A percentile compares a stretch with the other conserved stretches of the same genome.
Conservation (phyloP, 1,140 invertebrate genomes). For the Arctopsyche grandis region DNA sequence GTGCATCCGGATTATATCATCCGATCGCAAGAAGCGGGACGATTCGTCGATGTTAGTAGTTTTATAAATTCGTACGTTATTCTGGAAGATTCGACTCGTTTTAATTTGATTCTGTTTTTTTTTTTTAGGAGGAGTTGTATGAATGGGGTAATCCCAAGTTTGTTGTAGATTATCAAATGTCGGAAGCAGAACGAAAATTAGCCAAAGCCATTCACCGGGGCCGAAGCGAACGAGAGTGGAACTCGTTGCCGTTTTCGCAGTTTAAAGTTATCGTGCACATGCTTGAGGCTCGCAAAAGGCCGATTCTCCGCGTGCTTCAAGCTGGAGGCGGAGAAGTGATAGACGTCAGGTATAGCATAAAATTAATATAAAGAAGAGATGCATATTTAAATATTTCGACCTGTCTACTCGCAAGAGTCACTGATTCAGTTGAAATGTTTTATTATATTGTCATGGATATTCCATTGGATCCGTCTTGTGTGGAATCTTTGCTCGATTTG, state of each 20-base stretch:
- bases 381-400: too few relatives aligned
- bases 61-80: background rate
- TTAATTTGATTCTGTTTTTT: conserved; percentile 16
- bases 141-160: conserved; percentile 80
- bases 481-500: too few relatives aligned
- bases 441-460: too few relatives aligned
- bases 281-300: conserved; percentile 69
- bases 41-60: conserved; percentile 73
- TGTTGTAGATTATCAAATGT: conserved; percentile 64
- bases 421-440: too few relatives aligned
- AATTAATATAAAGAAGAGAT: too few relatives aligned
- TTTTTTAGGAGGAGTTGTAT: conserved; percentile 76
- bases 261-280: conserved; percentile 78
- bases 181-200: conserved; percentile 62
- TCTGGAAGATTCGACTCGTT: background rate
- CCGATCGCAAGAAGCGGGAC: conserved; percentile 70
- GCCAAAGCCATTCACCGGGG: conserved; percentile 73
- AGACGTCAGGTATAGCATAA: conserved; percentile 58
- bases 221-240: conserved; percentile 61
- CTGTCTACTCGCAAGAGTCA: too few relatives aligned
- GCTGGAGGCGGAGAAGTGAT: conserved; percentile 78
- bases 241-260: conserved; percentile 72
- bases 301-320: conserved; percentile 75
- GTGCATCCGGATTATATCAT: conserved; percentile 81
- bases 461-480: too few relatives aligned